phyloP scores from a whole-genome alignment of 2,113 vertebrate species.

The Otocyon megalotis region DNA sequence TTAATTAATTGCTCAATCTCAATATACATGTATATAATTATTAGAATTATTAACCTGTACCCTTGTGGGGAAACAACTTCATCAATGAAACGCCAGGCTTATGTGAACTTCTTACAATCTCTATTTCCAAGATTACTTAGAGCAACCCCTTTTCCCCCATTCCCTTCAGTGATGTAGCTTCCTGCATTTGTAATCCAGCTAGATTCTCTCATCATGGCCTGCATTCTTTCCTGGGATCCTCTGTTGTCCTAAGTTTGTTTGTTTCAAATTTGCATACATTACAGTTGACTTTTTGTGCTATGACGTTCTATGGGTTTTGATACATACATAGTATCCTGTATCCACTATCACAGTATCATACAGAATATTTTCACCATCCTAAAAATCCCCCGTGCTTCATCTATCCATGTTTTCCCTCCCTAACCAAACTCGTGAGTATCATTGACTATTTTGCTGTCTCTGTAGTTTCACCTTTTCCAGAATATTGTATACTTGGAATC shows the following conservation, averaged over 20 bases:
- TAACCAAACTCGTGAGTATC: neutral
- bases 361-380: neutral
- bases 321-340: neutral
- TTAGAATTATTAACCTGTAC: neutral
- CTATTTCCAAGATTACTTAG: neutral
- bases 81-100: neutral
- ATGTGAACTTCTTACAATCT: neutral
- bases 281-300: neutral
- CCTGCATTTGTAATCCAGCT: too few relatives aligned
- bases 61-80: neutral
- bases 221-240: neutral
- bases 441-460: neutral
- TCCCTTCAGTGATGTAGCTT: neutral
- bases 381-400: neutral
- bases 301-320: neutral
- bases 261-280: neutral
- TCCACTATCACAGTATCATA: neutral
- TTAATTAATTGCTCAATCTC: neutral
- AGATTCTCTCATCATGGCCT: neutral
- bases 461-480: neutral
- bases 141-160: too few relatives aligned
- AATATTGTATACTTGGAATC: neutral
- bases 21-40: fast-evolving
- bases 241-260: neutral
- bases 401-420: neutral